Evolutionary conservation across 2,113 vertebrate species (phyloP).

Genomic region (Fregata magnificens): DNA sequence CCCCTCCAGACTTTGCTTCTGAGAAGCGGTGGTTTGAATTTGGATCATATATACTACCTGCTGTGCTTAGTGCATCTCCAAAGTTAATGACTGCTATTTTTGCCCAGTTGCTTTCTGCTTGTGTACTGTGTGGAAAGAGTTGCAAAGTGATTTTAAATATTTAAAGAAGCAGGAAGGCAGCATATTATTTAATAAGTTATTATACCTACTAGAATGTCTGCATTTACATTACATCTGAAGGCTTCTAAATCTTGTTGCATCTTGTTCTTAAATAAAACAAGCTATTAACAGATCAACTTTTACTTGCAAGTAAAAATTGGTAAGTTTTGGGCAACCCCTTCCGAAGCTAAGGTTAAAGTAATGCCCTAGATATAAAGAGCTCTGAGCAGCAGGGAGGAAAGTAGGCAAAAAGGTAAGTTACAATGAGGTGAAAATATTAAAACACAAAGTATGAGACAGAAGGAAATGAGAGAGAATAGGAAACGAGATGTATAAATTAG

Average conservation of each 20-base stretch:
- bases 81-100: slow-evolving; percentile 64
- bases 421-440: not conserved
- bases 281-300: not conserved
- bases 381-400: not conserved
- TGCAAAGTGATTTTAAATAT: slow-evolving; percentile 46
- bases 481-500: not conserved
- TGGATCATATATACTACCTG: slow-evolving; percentile 35
- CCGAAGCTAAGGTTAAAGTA: not conserved
- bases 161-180: slow-evolving; percentile 17
- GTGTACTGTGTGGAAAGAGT: not conserved
- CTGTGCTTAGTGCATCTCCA: slow-evolving; percentile 26
- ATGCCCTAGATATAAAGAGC: not conserved
- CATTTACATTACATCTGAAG: not conserved
- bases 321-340: not conserved
- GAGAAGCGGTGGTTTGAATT: slow-evolving; percentile 29
- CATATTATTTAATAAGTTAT: not conserved
- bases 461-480: not conserved
- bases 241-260: not conserved
- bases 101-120: slow-evolving; percentile 40
- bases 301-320: not conserved
- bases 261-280: not conserved
- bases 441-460: not conserved
- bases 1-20: not conserved
- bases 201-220: not conserved
- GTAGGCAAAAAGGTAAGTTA: not conserved